These are phyloP conservation scores for Struthio camelus DNA, from an alignment of 2,113 vertebrate species.

Conservation along the genomic window DNA sequence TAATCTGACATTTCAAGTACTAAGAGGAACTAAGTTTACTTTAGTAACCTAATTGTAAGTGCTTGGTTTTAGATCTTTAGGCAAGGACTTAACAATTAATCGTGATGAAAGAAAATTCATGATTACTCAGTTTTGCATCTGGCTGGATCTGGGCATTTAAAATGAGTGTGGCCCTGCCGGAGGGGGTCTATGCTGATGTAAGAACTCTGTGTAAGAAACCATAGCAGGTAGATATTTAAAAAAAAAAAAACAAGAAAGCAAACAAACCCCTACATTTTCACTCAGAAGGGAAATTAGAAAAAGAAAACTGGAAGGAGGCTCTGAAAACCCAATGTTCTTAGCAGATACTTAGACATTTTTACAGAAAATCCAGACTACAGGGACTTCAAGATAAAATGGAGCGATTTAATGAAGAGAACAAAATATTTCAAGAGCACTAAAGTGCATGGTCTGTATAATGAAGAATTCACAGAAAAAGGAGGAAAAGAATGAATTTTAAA, in stretches of 20 bases:
- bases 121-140: neutral
- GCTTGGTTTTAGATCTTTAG: neutral
- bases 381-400: slow-evolving; percentile 31
- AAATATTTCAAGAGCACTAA: slow-evolving; percentile 10
- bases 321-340: neutral
- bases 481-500: slow-evolving; percentile 3
- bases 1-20: neutral
- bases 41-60: neutral
- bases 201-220: neutral
- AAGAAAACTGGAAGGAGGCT: neutral
- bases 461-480: slow-evolving; percentile 18
- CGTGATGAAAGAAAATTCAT: neutral
- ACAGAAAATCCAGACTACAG: neutral
- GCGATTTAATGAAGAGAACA: slow-evolving; percentile 26
- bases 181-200: neutral
- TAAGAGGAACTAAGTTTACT: neutral
- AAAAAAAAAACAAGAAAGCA: neutral
- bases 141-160: neutral
- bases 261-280: neutral
- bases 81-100: neutral
- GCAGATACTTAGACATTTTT: neutral
- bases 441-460: neutral
- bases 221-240: neutral
- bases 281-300: neutral
- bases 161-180: neutral